phyloP scores from a whole-genome alignment of 2,888 invertebrate species.

The Tinea trinotella region DNA sequence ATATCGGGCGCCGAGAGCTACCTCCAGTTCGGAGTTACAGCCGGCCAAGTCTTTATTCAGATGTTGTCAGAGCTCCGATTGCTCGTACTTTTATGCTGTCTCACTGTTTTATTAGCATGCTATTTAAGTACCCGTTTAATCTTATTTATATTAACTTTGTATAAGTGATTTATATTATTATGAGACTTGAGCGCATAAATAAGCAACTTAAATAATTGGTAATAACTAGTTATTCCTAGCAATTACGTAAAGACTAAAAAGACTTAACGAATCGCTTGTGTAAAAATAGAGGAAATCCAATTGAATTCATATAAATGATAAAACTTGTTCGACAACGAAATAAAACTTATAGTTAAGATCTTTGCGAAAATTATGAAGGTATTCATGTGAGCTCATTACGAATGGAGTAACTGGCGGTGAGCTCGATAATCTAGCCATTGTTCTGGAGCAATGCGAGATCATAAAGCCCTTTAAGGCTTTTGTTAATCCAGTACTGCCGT shows the following conservation, averaged over 20 bases:
- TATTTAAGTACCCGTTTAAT: background rate
- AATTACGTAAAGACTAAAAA: background rate
- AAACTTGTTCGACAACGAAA: slow-evolving; percentile 23
- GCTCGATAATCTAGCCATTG: slow-evolving; percentile 30
- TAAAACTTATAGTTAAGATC: slow-evolving; percentile 28
- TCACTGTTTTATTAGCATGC: background rate
- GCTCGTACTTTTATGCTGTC: slow-evolving; percentile 11
- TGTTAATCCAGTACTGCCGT: slow-evolving; percentile 19
- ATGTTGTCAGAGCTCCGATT: slow-evolving; percentile 1
- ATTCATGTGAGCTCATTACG: slow-evolving; percentile 30
- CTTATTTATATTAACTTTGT: slow-evolving; percentile 1
- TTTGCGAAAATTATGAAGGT: slow-evolving; percentile 28
- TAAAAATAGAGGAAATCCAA: slow-evolving; percentile 17
- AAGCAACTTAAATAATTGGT: background rate
- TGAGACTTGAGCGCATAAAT: background rate
- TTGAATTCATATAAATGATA: slow-evolving; percentile 17
- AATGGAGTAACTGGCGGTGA: slow-evolving; percentile 24
- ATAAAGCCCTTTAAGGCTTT: slow-evolving; percentile 24
- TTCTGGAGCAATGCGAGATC: slow-evolving; percentile 25
- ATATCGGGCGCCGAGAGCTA: slow-evolving; percentile 34
- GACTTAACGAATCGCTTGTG: background rate
- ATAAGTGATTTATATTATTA: slow-evolving; percentile 6
- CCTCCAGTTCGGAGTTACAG: slow-evolving; percentile 23
- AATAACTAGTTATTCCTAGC: background rate
- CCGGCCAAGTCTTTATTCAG: slow-evolving; percentile 18